These are phyloP conservation scores for Phyllotreta striolata DNA, from an alignment of 2,888 invertebrate species.

Conservation along the genomic window DNA sequence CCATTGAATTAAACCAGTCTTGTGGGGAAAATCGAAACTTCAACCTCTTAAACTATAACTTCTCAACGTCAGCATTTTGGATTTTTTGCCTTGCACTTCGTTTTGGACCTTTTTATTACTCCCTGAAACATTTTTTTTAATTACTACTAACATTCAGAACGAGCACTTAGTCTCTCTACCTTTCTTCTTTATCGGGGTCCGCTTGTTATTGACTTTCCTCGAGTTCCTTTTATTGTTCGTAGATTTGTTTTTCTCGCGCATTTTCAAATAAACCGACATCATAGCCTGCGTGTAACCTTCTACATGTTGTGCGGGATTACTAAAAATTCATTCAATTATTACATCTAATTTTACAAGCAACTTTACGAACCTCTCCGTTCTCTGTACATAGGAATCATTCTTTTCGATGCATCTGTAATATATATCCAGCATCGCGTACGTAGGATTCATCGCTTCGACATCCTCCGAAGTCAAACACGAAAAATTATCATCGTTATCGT, in stretches of 20 bases:
- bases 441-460: conserved; percentile 68
- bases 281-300: conserved; percentile 67
- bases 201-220: conserved; percentile 8
- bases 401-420: conserved; percentile 69
- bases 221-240: conserved; percentile 25
- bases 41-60: conserved; percentile 53
- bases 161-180: conserved; percentile 20
- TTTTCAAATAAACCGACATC: conserved; percentile 64
- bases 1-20: conserved; percentile 3
- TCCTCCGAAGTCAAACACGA: conserved; percentile 60
- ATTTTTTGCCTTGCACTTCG: conserved; percentile 38
- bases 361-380: conserved; percentile 54
- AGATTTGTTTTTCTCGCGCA: conserved; percentile 62
- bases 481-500: conserved; percentile 59
- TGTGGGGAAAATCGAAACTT: conserved; percentile 23
- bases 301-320: conserved; percentile 46
- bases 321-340: conserved; percentile 26
- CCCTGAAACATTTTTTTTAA: conserved; percentile 19
- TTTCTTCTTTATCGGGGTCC: conserved; percentile 35
- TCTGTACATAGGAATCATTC: conserved; percentile 55
- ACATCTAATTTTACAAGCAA: conserved; percentile 6
- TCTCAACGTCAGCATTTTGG: conserved; percentile 44
- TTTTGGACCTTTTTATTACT: conserved; percentile 30
- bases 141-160: not conserved
- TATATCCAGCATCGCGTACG: conserved; percentile 76